These are phyloP conservation scores for Abramis brama DNA, from an alignment of 2,113 vertebrate genomes.

Conservation along the genomic window DNA sequence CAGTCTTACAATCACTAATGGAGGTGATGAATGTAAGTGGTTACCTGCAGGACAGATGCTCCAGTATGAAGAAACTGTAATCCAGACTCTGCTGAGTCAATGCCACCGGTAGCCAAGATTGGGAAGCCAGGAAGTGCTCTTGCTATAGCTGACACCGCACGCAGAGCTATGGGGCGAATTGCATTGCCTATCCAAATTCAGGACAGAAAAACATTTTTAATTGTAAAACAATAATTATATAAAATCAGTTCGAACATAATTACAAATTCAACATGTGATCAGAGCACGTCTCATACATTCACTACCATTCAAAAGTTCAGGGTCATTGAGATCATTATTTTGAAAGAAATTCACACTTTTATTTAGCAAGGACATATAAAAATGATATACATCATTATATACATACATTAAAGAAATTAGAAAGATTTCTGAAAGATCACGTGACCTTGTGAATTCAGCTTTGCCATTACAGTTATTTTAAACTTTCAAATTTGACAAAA, in stretches of 20 bases:
- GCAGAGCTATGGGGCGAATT: conserved; percentile 87
- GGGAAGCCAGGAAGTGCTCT: conserved; percentile 87
- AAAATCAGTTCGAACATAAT: background rate
- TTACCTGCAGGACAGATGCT: conserved; percentile 92
- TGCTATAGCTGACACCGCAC: conserved; percentile 87
- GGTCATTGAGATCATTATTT: background rate
- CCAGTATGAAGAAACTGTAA: conserved; percentile 93
- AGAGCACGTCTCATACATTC: background rate
- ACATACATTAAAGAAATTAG: background rate
- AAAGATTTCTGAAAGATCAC: too few species aligned
- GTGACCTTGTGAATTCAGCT: too few species aligned
- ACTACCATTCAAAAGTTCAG: background rate
- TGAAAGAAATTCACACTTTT: background rate
- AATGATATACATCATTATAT: background rate
- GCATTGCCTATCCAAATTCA: conserved; percentile 81
- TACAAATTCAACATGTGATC: background rate
- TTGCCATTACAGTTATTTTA: too few species aligned
- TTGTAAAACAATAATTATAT: background rate
- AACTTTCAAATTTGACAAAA: too few species aligned
- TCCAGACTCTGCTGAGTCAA: conserved; percentile 93
- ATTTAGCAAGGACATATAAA: background rate
- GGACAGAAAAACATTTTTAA: background rate
- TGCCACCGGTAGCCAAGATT: conserved; percentile 91
- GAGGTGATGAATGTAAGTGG: background rate
- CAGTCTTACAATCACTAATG: background rate